Evolutionary conservation across 2,113 vertebrate species (phyloP).

Genomic region (Lates calcarifer): DNA sequence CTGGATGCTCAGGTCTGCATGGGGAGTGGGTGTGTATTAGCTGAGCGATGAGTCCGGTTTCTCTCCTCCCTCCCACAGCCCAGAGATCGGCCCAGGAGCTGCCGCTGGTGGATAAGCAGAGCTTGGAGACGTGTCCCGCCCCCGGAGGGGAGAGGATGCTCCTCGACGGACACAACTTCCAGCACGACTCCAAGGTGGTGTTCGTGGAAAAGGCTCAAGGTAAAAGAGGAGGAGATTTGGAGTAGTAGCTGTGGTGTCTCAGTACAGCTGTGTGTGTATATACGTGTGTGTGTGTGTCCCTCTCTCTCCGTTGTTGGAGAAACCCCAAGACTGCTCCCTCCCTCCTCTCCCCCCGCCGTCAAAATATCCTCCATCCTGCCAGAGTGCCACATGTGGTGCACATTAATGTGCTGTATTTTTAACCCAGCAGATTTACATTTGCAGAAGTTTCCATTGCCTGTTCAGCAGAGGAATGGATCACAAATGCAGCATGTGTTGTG

Average conservation of each 20-base stretch:
- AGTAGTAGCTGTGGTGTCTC: not conserved
- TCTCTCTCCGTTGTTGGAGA: constrained; percentile 66
- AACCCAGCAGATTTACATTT: constrained; percentile 87
- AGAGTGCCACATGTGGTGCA: constrained; percentile 86
- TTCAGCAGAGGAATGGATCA: constrained; percentile 80
- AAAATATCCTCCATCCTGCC: constrained; percentile 83
- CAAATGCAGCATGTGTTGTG: constrained; percentile 70
- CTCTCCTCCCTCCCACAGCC: constrained; percentile 81
- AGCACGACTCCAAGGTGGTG: constrained; percentile 96
- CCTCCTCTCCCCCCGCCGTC: constrained; percentile 71
- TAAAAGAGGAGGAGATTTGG: constrained; percentile 72
- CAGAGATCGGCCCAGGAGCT: constrained; percentile 98
- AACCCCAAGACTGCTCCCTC: constrained; percentile 66
- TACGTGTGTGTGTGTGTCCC: constrained; percentile 32
- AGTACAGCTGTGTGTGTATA: constrained; percentile 23
- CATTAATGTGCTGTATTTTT: constrained; percentile 88
- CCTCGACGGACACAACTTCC: constrained; percentile 95
- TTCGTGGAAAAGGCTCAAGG: constrained; percentile 99
- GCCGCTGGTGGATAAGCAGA: constrained; percentile 98
- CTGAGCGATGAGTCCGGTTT: constrained; percentile 40
- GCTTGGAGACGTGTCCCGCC: constrained; percentile 89
- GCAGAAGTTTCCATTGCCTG: constrained; percentile 88
- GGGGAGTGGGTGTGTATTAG: constrained; percentile 77
- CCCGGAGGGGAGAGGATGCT: constrained; percentile 93
- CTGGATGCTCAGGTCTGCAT: constrained; percentile 83